Evolutionary conservation across 2,797 vertebrate genomes (phyloP).

Genomic region (Xenopus petersii): DNA sequence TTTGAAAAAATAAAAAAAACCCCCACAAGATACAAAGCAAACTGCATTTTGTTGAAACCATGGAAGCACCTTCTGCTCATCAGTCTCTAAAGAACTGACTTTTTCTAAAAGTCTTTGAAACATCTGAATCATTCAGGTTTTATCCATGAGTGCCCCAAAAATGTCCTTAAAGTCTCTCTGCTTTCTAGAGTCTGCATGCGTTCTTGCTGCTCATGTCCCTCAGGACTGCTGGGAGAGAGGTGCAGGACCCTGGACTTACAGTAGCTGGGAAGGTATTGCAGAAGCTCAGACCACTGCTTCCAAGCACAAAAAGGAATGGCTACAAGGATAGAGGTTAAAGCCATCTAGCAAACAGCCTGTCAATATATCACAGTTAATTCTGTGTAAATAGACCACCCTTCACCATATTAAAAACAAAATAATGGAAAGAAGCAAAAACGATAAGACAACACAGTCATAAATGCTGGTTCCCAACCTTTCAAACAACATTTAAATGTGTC

Average conservation of each 20-base stretch:
- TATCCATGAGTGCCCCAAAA: constrained; percentile 55
- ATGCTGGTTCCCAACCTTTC: constrained; percentile 47
- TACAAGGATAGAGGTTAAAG: constrained; percentile 53
- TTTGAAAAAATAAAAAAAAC: constrained; percentile 53
- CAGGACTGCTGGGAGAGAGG: constrained; percentile 60
- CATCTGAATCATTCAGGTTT: constrained; percentile 50
- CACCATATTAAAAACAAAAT: constrained; percentile 44
- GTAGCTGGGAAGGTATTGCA: constrained; percentile 51
- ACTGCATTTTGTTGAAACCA: constrained; percentile 47
- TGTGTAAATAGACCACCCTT: constrained; percentile 63
- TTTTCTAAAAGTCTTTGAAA: constrained; percentile 49
- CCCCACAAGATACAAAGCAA: constrained; percentile 59
- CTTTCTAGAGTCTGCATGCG: constrained; percentile 65
- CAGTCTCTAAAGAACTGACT: constrained; percentile 60
- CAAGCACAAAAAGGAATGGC: constrained; percentile 57
- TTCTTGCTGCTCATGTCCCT: constrained; percentile 62
- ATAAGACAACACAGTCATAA: constrained; percentile 34
- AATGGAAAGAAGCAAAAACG: constrained; percentile 31
- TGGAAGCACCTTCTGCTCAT: constrained; percentile 54
- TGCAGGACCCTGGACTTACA: constrained; percentile 57
- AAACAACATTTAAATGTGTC: not conserved
- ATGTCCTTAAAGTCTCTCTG: constrained; percentile 62
- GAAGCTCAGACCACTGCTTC: constrained; percentile 60
- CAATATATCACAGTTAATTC: constrained; percentile 63
- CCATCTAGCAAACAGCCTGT: constrained; percentile 62